Conservation (phyloP, 2,888 invertebrate genomes). For the Tinea pellionella region DNA sequence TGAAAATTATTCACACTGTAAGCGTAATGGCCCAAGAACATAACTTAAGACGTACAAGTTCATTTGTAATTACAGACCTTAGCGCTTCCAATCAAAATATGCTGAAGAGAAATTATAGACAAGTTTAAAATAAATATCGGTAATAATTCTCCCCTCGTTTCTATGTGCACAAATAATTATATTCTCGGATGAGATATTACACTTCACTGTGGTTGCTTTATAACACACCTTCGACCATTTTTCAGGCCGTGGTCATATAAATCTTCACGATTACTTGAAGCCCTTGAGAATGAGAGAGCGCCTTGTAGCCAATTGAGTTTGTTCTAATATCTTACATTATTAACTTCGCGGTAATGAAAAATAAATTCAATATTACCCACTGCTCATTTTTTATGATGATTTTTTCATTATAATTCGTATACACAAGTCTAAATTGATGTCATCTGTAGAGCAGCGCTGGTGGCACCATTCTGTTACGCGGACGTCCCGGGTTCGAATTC, state of each 20-base stretch:
- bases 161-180: conserved; percentile 22
- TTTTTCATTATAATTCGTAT: no score
- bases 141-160: conserved; percentile 14
- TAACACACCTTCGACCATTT: conserved; percentile 37
- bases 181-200: conserved; percentile 31
- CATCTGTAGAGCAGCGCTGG: no score
- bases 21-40: neutral
- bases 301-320: conserved; percentile 18
- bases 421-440: no score
- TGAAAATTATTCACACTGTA: conserved; percentile 1
- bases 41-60: neutral
- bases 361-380: conserved; percentile 8
- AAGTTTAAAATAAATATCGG: conserved; percentile 14
- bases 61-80: neutral
- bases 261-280: conserved; percentile 29
- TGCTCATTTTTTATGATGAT: no score
- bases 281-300: conserved; percentile 25
- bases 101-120: conserved; percentile 1
- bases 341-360: conserved; percentile 23
- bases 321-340: conserved; percentile 32
- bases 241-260: conserved; percentile 36
- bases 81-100: conserved; percentile 1
- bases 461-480: no score
- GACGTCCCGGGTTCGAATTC: no score
- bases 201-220: conserved; percentile 30